These are phyloP conservation scores for Herpetotheres cachinnans DNA, from an alignment of 2,113 vertebrate species.

Conservation along the genomic window DNA sequence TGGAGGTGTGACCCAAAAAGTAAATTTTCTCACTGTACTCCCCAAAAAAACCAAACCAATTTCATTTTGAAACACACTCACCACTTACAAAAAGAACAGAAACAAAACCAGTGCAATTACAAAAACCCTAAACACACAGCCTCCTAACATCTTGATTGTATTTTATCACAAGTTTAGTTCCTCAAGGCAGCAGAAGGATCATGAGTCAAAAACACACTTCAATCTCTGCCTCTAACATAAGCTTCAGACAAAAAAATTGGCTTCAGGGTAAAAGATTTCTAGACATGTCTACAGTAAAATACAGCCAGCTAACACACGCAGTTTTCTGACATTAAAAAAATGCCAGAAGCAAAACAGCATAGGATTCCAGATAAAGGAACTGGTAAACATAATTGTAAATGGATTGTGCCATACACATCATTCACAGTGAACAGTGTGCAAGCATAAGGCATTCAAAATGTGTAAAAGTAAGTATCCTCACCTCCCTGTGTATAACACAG, in stretches of 20 bases:
- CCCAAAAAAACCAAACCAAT: background rate
- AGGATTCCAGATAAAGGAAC: background rate
- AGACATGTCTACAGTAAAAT: background rate
- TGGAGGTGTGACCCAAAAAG: background rate
- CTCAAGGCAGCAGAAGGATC: background rate
- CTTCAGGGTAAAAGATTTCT: background rate
- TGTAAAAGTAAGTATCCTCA: background rate
- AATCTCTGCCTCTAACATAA: background rate
- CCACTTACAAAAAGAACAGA: background rate
- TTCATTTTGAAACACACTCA: background rate
- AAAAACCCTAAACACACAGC: background rate
- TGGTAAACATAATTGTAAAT: background rate
- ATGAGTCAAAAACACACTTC: background rate
- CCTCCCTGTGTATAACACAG: background rate
- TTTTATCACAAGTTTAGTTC: background rate
- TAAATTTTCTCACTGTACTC: background rate
- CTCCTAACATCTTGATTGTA: background rate
- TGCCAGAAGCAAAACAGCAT: background rate
- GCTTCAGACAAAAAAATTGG: background rate
- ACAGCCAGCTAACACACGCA: background rate
- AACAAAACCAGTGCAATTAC: background rate
- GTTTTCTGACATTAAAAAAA: background rate
- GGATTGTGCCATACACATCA: background rate
- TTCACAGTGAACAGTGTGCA: background rate
- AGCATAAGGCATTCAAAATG: background rate